Conservation (phyloP, 2,888 invertebrate species). For the Thecocarcelia acutangulata region DNA sequence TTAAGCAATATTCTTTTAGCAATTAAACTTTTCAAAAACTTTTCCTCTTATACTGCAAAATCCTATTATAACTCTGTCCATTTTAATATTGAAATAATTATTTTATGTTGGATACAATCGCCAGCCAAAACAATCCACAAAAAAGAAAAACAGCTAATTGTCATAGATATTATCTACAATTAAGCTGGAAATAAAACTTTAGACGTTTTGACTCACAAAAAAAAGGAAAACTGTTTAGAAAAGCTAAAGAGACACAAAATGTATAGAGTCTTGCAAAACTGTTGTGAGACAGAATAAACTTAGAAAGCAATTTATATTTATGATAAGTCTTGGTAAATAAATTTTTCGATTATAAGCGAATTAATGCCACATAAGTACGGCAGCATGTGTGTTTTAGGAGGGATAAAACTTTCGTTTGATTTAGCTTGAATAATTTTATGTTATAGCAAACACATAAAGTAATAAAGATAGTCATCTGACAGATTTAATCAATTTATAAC, state of each 20-base stretch:
- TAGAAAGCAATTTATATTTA: conserved; percentile 13
- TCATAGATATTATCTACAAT: conserved; percentile 32
- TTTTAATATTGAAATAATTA: conserved; percentile 22
- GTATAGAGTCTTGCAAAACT: too few relatives aligned
- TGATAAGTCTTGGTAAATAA: neutral
- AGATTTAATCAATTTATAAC: conserved; percentile 1
- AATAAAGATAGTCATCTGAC: neutral
- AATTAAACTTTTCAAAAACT: conserved; percentile 39
- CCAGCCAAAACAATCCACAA: neutral
- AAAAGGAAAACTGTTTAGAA: neutral
- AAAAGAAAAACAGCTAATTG: conserved; percentile 7
- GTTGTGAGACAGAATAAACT: neutral
- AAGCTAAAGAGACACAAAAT: too few relatives aligned
- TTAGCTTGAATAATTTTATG: conserved; percentile 35
- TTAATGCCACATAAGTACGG: conserved; percentile 10
- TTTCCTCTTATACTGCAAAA: conserved; percentile 7
- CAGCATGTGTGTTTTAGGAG: too few relatives aligned
- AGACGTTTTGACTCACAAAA: conserved; percentile 37
- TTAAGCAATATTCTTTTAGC: conserved; percentile 2
- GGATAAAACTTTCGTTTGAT: neutral
- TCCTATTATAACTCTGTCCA: conserved; percentile 5
- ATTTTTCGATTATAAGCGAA: conserved; percentile 29
- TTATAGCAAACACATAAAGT: neutral
- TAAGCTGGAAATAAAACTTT: conserved; percentile 19
- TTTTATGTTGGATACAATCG: neutral